phyloP scores from a whole-genome alignment of 2,797 vertebrate species.

The Mallotus villosus region DNA sequence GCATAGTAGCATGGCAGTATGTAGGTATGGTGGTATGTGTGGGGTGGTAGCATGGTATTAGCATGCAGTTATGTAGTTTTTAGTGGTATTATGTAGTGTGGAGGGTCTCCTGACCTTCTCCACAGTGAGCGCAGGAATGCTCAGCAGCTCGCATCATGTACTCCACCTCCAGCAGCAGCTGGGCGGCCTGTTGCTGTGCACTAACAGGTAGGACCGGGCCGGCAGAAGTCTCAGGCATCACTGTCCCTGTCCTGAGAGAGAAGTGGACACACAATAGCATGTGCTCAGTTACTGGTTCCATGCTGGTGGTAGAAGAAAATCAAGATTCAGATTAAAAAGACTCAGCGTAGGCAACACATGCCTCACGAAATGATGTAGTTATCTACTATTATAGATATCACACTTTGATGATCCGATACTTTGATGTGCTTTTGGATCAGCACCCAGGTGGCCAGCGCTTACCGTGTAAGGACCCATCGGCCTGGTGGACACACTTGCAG shows the following conservation, averaged over 20 bases:
- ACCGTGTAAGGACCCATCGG: conserved; percentile 75
- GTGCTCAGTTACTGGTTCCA: neutral
- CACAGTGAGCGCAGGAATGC: conserved; percentile 81
- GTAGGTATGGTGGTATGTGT: too few relatives aligned
- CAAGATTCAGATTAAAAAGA: neutral
- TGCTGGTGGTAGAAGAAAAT: neutral
- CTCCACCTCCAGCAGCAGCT: conserved; percentile 81
- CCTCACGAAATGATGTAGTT: too few relatives aligned
- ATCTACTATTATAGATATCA: too few relatives aligned
- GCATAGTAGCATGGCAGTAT: neutral
- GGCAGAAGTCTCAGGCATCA: conserved; percentile 88
- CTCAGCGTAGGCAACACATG: too few relatives aligned
- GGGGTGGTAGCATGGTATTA: neutral
- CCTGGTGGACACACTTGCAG: conserved; percentile 84
- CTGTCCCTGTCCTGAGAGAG: conserved; percentile 76
- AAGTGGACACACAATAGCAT: neutral
- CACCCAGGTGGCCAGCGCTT: neutral
- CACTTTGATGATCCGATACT: too few relatives aligned
- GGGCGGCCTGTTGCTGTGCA: conserved; percentile 82
- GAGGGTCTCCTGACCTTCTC: conserved; percentile 77
- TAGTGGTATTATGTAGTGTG: neutral
- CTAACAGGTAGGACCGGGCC: conserved; percentile 78
- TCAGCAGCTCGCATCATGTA: conserved; percentile 90
- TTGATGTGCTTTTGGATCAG: neutral
- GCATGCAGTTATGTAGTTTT: too few relatives aligned